Conservation (phyloP, 1,140 invertebrate species). For the Aphaenogaster floridana region DNA sequence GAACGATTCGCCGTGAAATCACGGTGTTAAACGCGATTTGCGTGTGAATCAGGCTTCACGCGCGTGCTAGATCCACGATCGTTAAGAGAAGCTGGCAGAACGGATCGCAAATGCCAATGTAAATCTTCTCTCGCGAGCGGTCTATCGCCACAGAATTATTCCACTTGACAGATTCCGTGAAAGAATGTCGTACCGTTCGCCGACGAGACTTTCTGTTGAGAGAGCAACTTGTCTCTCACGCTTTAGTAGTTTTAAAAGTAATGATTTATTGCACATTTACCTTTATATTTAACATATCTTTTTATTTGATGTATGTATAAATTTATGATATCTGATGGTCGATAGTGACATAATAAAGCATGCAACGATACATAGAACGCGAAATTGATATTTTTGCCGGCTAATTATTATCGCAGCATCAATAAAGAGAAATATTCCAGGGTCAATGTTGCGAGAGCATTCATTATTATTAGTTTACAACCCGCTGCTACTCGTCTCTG, state of each 20-base stretch:
- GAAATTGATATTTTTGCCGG: background rate
- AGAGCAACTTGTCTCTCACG: slow-evolving; percentile 35
- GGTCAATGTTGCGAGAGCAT: slow-evolving; percentile 17
- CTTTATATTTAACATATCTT: background rate
- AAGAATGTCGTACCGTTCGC: slow-evolving; percentile 37
- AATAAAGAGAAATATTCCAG: slow-evolving; percentile 33
- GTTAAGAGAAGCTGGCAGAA: slow-evolving; percentile 41
- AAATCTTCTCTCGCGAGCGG: slow-evolving; percentile 27
- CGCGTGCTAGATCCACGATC: slow-evolving; percentile 28
- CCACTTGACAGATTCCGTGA: slow-evolving; percentile 42
- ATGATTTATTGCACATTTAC: background rate
- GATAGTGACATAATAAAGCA: background rate
- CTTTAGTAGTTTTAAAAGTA: slow-evolving; percentile 25
- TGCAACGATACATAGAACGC: background rate
- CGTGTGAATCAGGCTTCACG: slow-evolving; percentile 40
- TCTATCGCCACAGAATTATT: slow-evolving; percentile 48
- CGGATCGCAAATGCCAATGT: slow-evolving; percentile 51
- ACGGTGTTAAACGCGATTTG: slow-evolving; percentile 42
- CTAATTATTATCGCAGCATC: slow-evolving; percentile 40
- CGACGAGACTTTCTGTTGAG: slow-evolving; percentile 5
- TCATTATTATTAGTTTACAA: slow-evolving; percentile 53
- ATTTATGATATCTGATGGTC: background rate
- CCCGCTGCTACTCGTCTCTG: slow-evolving; percentile 19
- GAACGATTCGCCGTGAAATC: slow-evolving; percentile 54
- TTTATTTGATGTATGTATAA: background rate